Evolutionary conservation across 2,113 vertebrate species (phyloP), one percentile per base, ranked within the genome.

Genomic region (Otus sunia): DNA sequence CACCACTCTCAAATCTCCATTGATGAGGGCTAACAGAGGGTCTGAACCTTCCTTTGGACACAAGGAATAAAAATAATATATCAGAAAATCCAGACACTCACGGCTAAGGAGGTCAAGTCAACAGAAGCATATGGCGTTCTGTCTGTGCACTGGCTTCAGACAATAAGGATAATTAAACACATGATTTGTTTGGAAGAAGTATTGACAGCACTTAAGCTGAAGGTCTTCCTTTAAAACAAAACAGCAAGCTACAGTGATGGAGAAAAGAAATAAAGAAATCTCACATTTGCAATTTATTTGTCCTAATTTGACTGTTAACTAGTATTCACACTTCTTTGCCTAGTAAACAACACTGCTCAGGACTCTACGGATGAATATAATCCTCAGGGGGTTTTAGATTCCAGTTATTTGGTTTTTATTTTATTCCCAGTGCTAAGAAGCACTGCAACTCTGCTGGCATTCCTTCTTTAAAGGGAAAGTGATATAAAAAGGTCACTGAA

Each of bases 131-230:
- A 97, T 97, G 97, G 94, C 79, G 43, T 50, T 86, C 91, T 92
- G 86, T 92, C 96, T 96, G 74, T 64, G 71, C 88, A 89, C 6
- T 84, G 78, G 68, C 88, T 95, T 82, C 94, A 94, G 82, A 96
- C 86, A 94, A 91, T 92, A 90, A 93, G 49, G 94, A 94, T 94
- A 97, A 96, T 96, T 94, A 97, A 96, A 93, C 74, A 93, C 83
- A 94, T 45, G 30, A 87, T 92, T 85, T 92, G 80, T 77, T 72
- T 87, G 55, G 92, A 86, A 81, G 82, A 94, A 27, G 77, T 88
- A 92, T 34, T 92, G 73, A 68, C 86, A 95, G 36, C 56, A 82
- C 43, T 88, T 55, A 62, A 83, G 56, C n/a, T 82, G 34, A 84
- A 87, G 30, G 67, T 89, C 60, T 26, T 77, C 23, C 74, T 88